Evolutionary conservation across 2,888 invertebrate genomes (phyloP), one percentile per base, ranked within the genome.

Genomic region (Caenorhabditis angaria): DNA sequence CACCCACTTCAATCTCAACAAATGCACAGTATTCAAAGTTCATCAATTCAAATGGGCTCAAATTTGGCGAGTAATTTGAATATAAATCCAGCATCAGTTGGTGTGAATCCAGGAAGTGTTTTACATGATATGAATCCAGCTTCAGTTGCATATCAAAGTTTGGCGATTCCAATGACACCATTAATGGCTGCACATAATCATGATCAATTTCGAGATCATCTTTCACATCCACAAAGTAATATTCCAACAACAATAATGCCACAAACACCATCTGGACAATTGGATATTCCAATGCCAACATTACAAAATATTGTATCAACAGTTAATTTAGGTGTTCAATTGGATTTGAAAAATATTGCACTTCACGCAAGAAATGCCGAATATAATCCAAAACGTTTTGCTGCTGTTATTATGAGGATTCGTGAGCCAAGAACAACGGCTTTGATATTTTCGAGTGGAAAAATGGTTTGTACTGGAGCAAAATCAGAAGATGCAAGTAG

Each of bases 301-400:
- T 78, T 87, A 27, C 87, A 87, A 72, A 99, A 97, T 88, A 97
- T 99, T 86, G 97, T 99, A 0, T 95, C 97, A 56, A 99, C 97
- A 5, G 97, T 99, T 0, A 97, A 96, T 89, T 90, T 99, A 61
- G 94, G 85, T 83, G 70, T 71, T 29, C 48, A 81, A 80, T 93
- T 97, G 80, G 97, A 99, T 88, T 90, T 99, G 72, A 97, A 97
- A 88, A 94, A 94, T 89, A 99, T 99, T 83, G 97, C 97, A 0
- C 90, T 97, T 2, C 96, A 96, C 88, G 97, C 97, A 0, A 92
- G 97, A 88, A 99, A 99, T 90, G 97, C 97, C 1, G 97, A 99
- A 89, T 99, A 97, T 88, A 99, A 99, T 89, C 97, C 97, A 10
- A 97, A 97, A 89, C 93, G 97, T 86, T 99, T 99, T 90, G 96